These are phyloP conservation scores for Paragorgia papillata DNA, from an alignment of 92 coral and sea anemone genomes.

Conservation along the genomic window DNA sequence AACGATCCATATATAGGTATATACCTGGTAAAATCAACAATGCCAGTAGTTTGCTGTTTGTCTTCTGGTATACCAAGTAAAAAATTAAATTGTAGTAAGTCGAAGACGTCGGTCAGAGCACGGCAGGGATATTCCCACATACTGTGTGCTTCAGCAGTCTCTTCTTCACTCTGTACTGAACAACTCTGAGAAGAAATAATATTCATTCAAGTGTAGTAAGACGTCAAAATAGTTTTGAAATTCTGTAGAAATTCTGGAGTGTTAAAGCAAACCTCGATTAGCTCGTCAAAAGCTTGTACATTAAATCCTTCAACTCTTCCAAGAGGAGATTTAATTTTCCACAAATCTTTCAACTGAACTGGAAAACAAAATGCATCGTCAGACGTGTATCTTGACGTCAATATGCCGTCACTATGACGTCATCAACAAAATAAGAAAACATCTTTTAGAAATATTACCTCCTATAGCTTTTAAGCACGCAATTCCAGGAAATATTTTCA, in stretches of 20 bases:
- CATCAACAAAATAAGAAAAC: background rate
- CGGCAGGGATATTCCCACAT: conserved; percentile 92
- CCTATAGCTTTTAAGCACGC: conserved; percentile 77
- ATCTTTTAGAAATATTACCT: too few relatives aligned
- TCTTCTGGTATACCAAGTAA: conserved; percentile 62
- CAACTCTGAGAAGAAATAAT: conserved; percentile 62
- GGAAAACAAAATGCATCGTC: background rate
- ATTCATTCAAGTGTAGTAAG: too few relatives aligned
- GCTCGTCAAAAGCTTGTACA: conserved; percentile 73
- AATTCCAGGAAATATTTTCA: conserved; percentile 67
- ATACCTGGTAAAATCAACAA: conserved; percentile 64
- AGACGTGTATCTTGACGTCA: too few relatives aligned
- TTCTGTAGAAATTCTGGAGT: too few relatives aligned
- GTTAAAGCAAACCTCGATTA: conserved; percentile 68
- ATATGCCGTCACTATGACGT: too few relatives aligned
- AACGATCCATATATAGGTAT: too few relatives aligned
- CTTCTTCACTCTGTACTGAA: conserved; percentile 54
- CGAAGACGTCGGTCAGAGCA: conserved; percentile 67
- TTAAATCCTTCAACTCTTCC: conserved; percentile 83
- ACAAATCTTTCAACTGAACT: conserved; percentile 89
- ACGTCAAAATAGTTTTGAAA: too few relatives aligned
- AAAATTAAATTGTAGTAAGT: conserved; percentile 74
- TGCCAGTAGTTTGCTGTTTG: conserved; percentile 50
- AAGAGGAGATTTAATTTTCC: conserved; percentile 93
- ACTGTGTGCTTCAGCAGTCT: conserved; percentile 82